Conservation (phyloP, 2,113 vertebrate genomes). For the Forbesichthys agassizii region DNA sequence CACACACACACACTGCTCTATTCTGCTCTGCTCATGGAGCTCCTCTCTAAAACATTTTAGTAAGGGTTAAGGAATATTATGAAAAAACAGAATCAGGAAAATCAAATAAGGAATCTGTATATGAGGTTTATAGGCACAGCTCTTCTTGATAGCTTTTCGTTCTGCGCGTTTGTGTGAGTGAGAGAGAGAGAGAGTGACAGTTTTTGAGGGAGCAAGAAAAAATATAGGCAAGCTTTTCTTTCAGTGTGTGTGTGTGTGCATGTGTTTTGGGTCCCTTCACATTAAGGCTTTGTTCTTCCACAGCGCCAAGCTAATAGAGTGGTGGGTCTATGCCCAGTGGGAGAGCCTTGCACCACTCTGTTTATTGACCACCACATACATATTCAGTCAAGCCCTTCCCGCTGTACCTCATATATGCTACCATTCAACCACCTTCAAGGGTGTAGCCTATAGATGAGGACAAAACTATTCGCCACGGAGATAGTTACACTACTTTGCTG, state of each 20-base stretch:
- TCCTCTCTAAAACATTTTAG: constrained; percentile 36
- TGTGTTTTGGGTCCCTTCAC: constrained; percentile 15
- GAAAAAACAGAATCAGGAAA: constrained; percentile 27
- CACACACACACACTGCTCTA: neutral
- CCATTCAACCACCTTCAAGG: constrained; percentile 36
- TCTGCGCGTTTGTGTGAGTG: neutral
- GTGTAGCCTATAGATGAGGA: constrained; percentile 25
- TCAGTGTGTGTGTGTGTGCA: neutral
- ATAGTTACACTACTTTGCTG: constrained; percentile 5
- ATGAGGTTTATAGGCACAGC: neutral
- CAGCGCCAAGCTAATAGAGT: constrained; percentile 39
- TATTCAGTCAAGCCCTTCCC: constrained; percentile 1
- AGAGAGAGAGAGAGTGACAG: neutral
- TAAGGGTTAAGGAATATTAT: constrained; percentile 36
- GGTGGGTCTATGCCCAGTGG: constrained; percentile 52
- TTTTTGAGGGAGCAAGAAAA: no score
- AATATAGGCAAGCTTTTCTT: neutral
- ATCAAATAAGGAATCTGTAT: constrained; percentile 24
- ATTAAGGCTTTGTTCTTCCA: constrained; percentile 25
- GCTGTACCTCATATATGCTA: constrained; percentile 48
- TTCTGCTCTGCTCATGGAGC: constrained; percentile 39
- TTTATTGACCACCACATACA: constrained; percentile 15
- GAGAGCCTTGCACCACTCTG: constrained; percentile 23
- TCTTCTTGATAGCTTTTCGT: neutral
- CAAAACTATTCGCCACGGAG: constrained; percentile 18